phyloP scores from a whole-genome alignment of 1,140 invertebrate species.

The Drosophila trapezifrons region DNA sequence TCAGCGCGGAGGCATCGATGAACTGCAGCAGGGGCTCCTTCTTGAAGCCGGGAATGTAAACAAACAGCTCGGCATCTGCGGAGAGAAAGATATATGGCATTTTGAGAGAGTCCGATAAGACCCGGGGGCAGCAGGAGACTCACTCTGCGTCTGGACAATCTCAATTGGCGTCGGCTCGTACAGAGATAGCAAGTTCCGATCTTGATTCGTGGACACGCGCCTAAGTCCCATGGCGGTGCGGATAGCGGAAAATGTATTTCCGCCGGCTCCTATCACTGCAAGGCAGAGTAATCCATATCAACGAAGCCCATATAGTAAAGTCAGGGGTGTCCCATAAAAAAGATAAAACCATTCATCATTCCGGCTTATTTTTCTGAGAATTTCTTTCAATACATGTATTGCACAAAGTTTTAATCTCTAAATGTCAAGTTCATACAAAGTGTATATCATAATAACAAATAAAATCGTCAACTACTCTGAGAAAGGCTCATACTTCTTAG shows the following conservation, averaged over 20 bases:
- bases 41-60: conserved; percentile 77
- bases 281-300: not conserved
- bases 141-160: conserved; percentile 78
- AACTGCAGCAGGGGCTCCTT: conserved; percentile 63
- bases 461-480: not conserved
- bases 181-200: conserved; percentile 60
- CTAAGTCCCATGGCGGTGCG: conserved; percentile 62
- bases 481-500: not conserved
- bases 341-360: not conserved
- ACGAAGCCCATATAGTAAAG: not conserved
- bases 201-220: conserved; percentile 73
- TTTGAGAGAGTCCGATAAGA: not conserved
- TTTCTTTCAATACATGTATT: not conserved
- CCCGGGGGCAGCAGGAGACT: not conserved
- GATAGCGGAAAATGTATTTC: conserved; percentile 77
- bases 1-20: conserved; percentile 54
- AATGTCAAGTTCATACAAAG: conserved; percentile 15
- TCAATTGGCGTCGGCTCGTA: conserved; percentile 81
- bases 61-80: conserved; percentile 68
- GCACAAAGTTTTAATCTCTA: conserved; percentile 1
- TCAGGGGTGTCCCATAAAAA: conserved; percentile 1
- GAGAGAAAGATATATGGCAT: not conserved
- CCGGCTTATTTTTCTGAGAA: too few species aligned
- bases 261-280: conserved; percentile 78
- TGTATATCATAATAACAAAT: not conserved